Evolutionary conservation across 2,113 vertebrate species (phyloP), one percentile per base, ranked within the genome.

Genomic region (Atrichornis clamosus): DNA sequence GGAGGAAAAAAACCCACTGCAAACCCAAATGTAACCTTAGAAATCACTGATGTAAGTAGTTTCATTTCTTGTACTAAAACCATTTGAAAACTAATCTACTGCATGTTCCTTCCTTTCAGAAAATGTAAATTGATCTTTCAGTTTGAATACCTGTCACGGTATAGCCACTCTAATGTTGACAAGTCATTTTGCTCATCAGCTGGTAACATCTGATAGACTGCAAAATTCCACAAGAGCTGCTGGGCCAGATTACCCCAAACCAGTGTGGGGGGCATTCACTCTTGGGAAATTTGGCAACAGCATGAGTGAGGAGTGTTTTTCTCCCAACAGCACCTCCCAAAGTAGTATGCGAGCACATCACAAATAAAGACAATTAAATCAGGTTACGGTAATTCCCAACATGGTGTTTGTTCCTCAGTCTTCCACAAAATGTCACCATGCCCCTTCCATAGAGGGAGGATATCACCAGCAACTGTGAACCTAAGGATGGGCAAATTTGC

Each of bases 51-150:
- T 82, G 44, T 65, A 91, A 96, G 64, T 89, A 74, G 87, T 83
- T 97, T 90, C 68, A 75, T 95, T 95, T 77, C 73, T 47, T 84
- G 50, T 90, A 91, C 70, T 72, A 87, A 94, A 97, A 53, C n/a
- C 77, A 90, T 95, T 92, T 96, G 75, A 88, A 97, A 96, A 95
- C 74, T 89, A 95, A 97, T 96, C 62, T 89, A 80, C 87, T 96
- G 47, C 75, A 46, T 77, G 89, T 91, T 74, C 52, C 72, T 94
- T 77, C 78, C 79, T 87, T 95, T 91, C 89, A 96, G 85, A 94
- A 96, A 91, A 97, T 77, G 70, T 77, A 96, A 97, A 97, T 88
- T 82, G 80, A 91, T 82, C 87, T 91, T 91, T 88, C 90, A 82
- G 42, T 91, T 95, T 80, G 93, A 97, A 95, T 87, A 91, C 80